Base-by-base conservation (phyloP, 2,113 vertebrate genomes). In the Merops nubicus region DNA sequence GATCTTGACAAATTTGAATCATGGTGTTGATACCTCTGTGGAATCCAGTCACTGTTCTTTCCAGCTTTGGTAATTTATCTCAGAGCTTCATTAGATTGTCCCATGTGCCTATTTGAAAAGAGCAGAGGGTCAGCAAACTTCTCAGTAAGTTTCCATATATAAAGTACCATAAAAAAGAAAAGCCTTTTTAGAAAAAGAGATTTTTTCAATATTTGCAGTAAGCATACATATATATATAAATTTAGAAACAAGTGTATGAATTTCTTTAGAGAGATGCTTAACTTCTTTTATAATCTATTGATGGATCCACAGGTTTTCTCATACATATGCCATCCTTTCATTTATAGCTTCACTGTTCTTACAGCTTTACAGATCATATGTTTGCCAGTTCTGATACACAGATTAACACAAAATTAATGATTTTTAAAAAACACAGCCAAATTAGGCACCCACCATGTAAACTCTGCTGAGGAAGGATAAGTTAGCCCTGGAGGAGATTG, bases 1-100 rank as follows among this genome's bases (percentile, higher is more conserved):
- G 98, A 91, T 98, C 98, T 33, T 98, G 97, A 59, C 96, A 98
- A 89, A 98, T 97, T 38, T 97, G 97, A 70, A 98, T 94, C 97
- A 98, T 98, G 82, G 70, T 83, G n/a, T 79, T 97, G 53, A 96
- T 67, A 63, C 97, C 97, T 17, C 63, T 96, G 67, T 96, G 97
- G 38, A 51, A 96, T 97, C 97, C 98, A 98, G 2, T 95, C 91
- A 29, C 85, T 88, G 85, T 97, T 97, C 65, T 97, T 98, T 45
- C 98, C 96, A 9, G 96, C 97, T 91, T 98, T 97, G 70, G 97
- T 98, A 42, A 98, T 97, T 77, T 96, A 97, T 48, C 77, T 96
- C 68, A 98, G 94, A 33, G 96, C 97, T 80, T 97, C 95, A 13
- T 91, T 97, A 68, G 95, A 92, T 34, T 97, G 96, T 42, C 95